These are phyloP conservation scores for Brenthis hecate DNA, from an alignment of 2,888 invertebrate genomes.

Conservation along the genomic window DNA sequence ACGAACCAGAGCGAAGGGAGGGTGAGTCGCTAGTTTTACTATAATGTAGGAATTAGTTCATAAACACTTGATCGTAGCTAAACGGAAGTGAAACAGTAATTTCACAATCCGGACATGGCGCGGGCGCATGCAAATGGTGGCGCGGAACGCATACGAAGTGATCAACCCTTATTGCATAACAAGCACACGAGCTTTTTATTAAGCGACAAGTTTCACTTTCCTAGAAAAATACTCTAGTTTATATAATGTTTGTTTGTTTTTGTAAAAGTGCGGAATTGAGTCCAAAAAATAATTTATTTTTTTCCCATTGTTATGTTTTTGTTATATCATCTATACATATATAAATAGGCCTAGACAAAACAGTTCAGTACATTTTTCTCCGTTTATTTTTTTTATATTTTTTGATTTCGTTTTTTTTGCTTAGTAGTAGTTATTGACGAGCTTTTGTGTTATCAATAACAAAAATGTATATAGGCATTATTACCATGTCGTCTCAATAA, in stretches of 20 bases:
- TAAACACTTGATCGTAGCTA: conserved; percentile 38
- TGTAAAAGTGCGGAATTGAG: not conserved
- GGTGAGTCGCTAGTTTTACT: conserved; percentile 2
- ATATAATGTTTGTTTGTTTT: conserved; percentile 20
- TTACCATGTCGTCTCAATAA: too few relatives aligned
- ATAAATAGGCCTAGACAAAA: too few relatives aligned
- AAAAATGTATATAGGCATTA: too few relatives aligned
- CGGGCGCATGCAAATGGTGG: conserved; percentile 54
- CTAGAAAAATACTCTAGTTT: conserved; percentile 45
- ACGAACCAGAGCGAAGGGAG: not conserved
- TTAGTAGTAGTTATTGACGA: too few relatives aligned
- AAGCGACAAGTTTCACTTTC: conserved; percentile 71
- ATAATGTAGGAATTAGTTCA: conserved; percentile 21
- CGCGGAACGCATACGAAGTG: conserved; percentile 55
- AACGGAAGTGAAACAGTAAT: conserved; percentile 77
- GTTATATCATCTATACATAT: too few relatives aligned
- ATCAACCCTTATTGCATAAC: conserved; percentile 76
- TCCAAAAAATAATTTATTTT: too few relatives aligned
- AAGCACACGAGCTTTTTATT: conserved; percentile 64
- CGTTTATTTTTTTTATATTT: too few relatives aligned
- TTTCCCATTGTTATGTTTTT: too few relatives aligned
- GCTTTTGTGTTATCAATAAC: too few relatives aligned
- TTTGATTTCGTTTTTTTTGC: too few relatives aligned
- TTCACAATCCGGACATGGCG: conserved; percentile 73
- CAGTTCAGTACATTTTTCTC: too few relatives aligned